Conservation (phyloP, 2,888 invertebrate species). For the Keiferia lycopersicella region DNA sequence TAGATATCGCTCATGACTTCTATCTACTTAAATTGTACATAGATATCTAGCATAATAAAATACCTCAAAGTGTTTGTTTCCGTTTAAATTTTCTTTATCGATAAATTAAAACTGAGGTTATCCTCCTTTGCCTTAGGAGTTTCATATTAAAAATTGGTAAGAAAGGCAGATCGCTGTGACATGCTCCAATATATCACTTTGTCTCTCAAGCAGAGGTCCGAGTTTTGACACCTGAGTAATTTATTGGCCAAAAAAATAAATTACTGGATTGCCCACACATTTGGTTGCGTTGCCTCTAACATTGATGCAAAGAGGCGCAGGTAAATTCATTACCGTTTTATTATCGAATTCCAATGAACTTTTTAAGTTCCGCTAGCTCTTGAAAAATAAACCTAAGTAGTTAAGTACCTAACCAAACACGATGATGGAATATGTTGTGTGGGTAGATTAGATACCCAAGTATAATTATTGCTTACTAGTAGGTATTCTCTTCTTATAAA, state of each 20-base stretch:
- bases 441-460: no score
- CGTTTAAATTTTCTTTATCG: background rate
- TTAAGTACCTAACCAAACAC: no score
- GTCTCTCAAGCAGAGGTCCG: conserved; percentile 53
- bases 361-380: no score
- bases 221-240: conserved; percentile 80
- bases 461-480: no score
- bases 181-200: conserved; percentile 76
- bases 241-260: conserved; percentile 80
- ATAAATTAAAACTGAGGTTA: background rate
- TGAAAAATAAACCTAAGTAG: background rate
- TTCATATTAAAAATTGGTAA: conserved; percentile 61
- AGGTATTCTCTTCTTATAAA: no score
- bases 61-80: no score
- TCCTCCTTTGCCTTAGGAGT: background rate
- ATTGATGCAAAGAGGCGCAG: background rate
- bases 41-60: no score
- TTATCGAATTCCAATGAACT: background rate
- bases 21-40: no score
- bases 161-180: conserved; percentile 71
- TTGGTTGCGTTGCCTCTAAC: conserved; percentile 40
- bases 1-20: background rate
- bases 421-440: no score
- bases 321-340: conserved; percentile 8
- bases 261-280: conserved; percentile 78